These are phyloP conservation scores for Caenorhabditis zanzibari DNA, from an alignment of 2,888 invertebrate species.

Conservation along the genomic window DNA sequence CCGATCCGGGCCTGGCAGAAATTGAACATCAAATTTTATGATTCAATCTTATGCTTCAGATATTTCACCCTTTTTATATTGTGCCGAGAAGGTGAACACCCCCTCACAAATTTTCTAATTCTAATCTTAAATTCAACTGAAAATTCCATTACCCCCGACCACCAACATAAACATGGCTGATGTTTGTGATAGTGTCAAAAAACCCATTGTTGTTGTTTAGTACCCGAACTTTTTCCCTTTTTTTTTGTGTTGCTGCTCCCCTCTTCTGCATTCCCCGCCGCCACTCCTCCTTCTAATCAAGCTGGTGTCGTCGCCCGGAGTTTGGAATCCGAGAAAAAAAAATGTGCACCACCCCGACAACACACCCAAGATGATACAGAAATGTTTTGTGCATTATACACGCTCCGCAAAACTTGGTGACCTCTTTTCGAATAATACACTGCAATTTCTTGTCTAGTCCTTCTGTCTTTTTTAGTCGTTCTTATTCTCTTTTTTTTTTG, in stretches of 20 bases:
- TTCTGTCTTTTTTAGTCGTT: slow-evolving; percentile 30
- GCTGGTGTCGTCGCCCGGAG: slow-evolving; percentile 30
- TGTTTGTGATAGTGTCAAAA: slow-evolving; percentile 23
- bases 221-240: slow-evolving; percentile 37
- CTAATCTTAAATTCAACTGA: neutral
- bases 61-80: too few relatives aligned
- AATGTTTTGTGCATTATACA: slow-evolving; percentile 65
- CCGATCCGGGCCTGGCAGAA: too few relatives aligned
- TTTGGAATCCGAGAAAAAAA: slow-evolving; percentile 38
- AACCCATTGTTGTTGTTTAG: slow-evolving; percentile 47
- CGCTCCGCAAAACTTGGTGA: slow-evolving; percentile 66
- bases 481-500: slow-evolving; percentile 23
- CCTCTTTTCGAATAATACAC: slow-evolving; percentile 59
- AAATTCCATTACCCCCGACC: neutral
- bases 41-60: too few relatives aligned
- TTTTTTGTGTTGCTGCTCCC: too few relatives aligned
- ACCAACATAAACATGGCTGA: slow-evolving; percentile 6
- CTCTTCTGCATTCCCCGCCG: neutral
- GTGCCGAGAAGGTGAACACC: too few relatives aligned
- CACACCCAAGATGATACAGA: slow-evolving; percentile 55
- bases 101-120: neutral
- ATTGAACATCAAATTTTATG: too few relatives aligned
- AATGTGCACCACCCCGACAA: slow-evolving; percentile 6
- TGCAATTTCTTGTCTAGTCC: slow-evolving; percentile 33
- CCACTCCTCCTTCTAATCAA: slow-evolving; percentile 53